These are phyloP conservation scores for Leptinotarsa undecemlineata DNA, from an alignment of 1,140 invertebrate genomes.

Conservation along the genomic window DNA sequence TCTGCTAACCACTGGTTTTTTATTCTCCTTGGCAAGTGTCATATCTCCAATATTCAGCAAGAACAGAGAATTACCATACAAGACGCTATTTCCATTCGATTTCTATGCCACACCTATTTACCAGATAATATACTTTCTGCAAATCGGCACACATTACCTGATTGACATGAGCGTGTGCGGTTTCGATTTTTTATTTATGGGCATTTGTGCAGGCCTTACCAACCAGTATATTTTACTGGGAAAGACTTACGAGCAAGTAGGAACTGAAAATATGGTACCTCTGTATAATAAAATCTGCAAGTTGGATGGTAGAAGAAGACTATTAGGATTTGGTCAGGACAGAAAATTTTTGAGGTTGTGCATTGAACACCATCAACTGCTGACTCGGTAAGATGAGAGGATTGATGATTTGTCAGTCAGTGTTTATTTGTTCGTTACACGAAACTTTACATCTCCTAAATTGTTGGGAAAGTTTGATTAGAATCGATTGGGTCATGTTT, in stretches of 20 bases:
- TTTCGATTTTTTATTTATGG: slow-evolving; percentile 27
- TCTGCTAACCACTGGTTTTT: background rate
- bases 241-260: slow-evolving; percentile 10
- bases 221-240: slow-evolving; percentile 18
- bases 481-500: too few relatives aligned
- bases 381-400: background rate
- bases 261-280: background rate
- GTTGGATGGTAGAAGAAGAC: background rate
- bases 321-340: background rate
- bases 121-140: slow-evolving; percentile 25
- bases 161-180: slow-evolving; percentile 20
- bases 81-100: slow-evolving; percentile 24
- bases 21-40: background rate
- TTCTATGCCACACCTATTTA: slow-evolving; percentile 21
- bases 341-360: background rate
- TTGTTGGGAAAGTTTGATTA: too few relatives aligned
- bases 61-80: slow-evolving; percentile 19
- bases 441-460: too few relatives aligned
- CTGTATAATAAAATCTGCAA: background rate
- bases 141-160: slow-evolving; percentile 17
- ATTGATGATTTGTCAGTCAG: background rate
- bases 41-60: background rate
- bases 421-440: too few relatives aligned
- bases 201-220: slow-evolving; percentile 18
- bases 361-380: slow-evolving; percentile 5